A percentile compares a stretch with the other conserved stretches of the same genome.
Conservation (phyloP, 1,140 invertebrate genomes). For the Drosophila pachea region DNA sequence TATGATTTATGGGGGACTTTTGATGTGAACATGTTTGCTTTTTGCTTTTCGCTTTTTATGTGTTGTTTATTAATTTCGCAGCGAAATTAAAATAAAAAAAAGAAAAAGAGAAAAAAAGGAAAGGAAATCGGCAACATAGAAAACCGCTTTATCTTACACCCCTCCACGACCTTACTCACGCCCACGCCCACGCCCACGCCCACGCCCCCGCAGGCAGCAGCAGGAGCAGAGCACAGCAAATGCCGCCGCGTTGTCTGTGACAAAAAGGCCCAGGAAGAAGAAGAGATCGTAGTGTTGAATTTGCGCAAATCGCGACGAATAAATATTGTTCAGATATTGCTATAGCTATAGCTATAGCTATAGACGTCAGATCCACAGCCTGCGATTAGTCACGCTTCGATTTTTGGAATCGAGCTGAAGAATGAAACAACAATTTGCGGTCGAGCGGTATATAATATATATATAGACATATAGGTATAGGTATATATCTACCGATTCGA, state of each 20-base stretch:
- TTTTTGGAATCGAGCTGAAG: conserved; percentile 47
- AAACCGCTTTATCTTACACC: conserved; percentile 58
- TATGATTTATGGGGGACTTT: conserved; percentile 66
- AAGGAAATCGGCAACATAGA: conserved; percentile 46
- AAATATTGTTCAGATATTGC: neutral
- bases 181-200: conserved; percentile 30
- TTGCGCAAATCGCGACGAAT: neutral
- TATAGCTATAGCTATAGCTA: neutral
- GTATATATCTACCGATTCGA: conserved; percentile 2
- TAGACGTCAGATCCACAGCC: neutral
- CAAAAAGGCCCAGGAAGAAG: conserved; percentile 26
- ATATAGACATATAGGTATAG: neutral
- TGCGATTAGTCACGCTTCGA: conserved; percentile 45
- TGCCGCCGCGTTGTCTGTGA: conserved; percentile 71
- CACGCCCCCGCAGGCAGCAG: neutral
- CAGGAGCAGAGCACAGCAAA: conserved; percentile 27
- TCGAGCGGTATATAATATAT: too few species aligned
- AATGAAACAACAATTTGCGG: conserved; percentile 10
- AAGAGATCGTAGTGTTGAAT: neutral
- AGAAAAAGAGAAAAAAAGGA: neutral
- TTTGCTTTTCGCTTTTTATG: conserved; percentile 59
- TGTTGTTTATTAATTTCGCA: conserved; percentile 61
- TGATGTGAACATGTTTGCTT: conserved; percentile 57
- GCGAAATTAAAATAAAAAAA: neutral
- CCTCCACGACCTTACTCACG: conserved; percentile 30